These are phyloP conservation scores for Eriocheir sinensis DNA, from an alignment of 1,140 invertebrate genomes.

Conservation along the genomic window DNA sequence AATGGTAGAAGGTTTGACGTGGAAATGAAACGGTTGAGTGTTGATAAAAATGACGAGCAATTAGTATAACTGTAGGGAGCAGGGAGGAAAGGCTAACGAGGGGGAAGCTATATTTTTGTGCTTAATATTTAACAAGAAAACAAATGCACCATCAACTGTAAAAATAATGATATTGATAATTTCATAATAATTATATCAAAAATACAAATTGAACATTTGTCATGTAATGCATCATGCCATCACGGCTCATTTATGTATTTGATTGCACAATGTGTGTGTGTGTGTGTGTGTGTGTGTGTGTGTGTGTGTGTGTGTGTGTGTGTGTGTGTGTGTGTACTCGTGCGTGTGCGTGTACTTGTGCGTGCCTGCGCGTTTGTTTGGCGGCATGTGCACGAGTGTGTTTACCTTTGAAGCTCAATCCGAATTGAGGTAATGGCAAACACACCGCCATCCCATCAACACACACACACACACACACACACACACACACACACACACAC, in stretches of 20 bases:
- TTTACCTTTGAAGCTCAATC: not conserved
- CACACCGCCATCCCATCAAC: not conserved
- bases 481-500: conserved; percentile 20
- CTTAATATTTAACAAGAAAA: no score
- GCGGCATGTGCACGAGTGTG: not conserved
- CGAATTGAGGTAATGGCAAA: not conserved
- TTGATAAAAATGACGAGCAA: no score
- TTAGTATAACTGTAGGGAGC: no score
- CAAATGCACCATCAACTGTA: no score
- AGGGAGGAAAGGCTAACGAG: no score
- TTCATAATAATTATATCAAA: no score
- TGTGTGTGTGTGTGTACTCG: not conserved
- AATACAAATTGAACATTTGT: no score
- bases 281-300: not conserved
- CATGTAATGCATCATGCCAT: no score
- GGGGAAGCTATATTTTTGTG: no score
- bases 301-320: not conserved
- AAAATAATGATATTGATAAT: no score
- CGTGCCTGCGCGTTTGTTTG: not conserved
- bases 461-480: conserved; percentile 3
- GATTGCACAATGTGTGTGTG: not conserved
- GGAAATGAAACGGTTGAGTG: no score
- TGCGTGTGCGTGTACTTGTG: not conserved
- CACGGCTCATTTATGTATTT: no score
- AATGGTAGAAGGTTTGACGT: conserved; percentile 4